Percentiles rank a stretch among this genome's conserved stretches.
phyloP scores from a whole-genome alignment of 2,797 vertebrate genomes.

The Hafferia zeledoni region DNA sequence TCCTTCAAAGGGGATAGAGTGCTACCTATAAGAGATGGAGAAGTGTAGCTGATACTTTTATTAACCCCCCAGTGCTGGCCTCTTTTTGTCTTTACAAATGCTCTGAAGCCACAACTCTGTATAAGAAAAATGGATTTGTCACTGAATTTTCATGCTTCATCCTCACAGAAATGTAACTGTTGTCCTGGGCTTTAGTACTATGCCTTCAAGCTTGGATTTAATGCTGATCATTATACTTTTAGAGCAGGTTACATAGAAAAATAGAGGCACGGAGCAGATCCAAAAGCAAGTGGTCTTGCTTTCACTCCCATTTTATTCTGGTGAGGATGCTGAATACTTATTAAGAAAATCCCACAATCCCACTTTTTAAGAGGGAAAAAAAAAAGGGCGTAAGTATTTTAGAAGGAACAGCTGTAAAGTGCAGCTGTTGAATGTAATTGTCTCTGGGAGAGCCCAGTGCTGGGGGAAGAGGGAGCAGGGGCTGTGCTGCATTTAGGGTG shows the following conservation, averaged over 20 bases:
- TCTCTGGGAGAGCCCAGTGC: background rate
- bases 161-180: constrained; percentile 75
- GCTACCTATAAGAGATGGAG: background rate
- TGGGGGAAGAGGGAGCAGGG: background rate
- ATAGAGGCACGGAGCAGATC: constrained; percentile 61
- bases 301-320: constrained; percentile 54
- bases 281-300: constrained; percentile 52
- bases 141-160: constrained; percentile 69
- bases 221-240: constrained; percentile 72
- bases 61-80: background rate
- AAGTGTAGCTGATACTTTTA: constrained; percentile 22
- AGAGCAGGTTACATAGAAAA: constrained; percentile 68
- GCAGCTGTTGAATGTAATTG: background rate
- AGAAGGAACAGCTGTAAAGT: constrained; percentile 34
- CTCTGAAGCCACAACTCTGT: constrained; percentile 44
- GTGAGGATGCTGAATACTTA: constrained; percentile 54
- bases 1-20: background rate
- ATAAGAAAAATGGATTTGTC: constrained; percentile 77
- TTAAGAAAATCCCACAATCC: constrained; percentile 55
- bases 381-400: background rate
- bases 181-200: constrained; percentile 70
- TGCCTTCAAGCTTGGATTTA: constrained; percentile 74
- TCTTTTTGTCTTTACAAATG: constrained; percentile 55
- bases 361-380: background rate
- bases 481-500: accelerated